Conservation (phyloP, 2,797 vertebrate genomes). For the Arctocebus calabarensis region DNA sequence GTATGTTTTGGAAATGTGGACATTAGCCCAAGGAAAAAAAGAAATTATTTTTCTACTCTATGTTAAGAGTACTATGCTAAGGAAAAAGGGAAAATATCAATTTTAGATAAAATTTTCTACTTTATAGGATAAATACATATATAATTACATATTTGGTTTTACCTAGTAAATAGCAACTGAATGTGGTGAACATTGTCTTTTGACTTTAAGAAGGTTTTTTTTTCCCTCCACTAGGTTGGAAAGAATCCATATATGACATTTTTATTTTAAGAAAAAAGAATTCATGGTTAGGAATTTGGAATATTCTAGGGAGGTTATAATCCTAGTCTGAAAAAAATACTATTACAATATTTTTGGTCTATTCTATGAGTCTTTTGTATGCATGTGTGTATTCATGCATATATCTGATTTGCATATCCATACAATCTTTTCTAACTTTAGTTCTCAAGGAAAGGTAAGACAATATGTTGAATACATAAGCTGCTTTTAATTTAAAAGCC, state of each 20-base stretch:
- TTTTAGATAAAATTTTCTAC: neutral
- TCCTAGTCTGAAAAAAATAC: neutral
- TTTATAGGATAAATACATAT: neutral
- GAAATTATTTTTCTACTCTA: neutral
- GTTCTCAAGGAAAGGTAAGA: neutral
- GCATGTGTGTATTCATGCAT: neutral
- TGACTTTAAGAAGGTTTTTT: neutral
- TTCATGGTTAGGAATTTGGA: neutral
- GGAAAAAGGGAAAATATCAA: neutral
- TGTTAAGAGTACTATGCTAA: neutral
- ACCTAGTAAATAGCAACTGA: neutral
- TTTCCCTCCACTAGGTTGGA: neutral
- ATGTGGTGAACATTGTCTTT: neutral
- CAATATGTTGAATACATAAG: neutral
- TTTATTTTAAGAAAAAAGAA: conserved; percentile 42
- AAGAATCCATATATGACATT: neutral
- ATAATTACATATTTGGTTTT: neutral
- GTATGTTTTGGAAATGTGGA: neutral
- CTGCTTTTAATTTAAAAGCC: neutral
- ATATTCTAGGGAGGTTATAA: neutral
- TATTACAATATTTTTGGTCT: neutral
- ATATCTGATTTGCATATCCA: neutral
- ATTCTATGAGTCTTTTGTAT: neutral
- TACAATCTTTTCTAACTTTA: neutral
- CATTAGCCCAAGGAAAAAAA: neutral